These are phyloP conservation scores for Halichoerus grypus DNA, from an alignment of 2,113 vertebrate species.

Conservation along the genomic window DNA sequence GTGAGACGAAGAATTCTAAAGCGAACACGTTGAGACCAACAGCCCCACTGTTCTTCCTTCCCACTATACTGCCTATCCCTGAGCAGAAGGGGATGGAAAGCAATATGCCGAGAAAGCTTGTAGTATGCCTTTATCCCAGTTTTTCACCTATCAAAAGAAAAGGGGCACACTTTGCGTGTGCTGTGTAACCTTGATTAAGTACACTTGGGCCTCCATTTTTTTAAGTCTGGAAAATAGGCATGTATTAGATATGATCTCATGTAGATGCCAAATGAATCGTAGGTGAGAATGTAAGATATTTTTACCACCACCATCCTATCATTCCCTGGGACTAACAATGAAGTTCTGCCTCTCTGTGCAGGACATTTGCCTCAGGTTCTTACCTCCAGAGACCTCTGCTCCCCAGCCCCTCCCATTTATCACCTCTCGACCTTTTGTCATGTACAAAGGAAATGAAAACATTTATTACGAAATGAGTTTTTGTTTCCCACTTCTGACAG, in stretches of 20 bases:
- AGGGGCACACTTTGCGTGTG: background rate
- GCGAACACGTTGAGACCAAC: background rate
- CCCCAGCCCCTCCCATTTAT: background rate
- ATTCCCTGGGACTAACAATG: background rate
- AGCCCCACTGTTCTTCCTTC: background rate
- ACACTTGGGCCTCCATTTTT: background rate
- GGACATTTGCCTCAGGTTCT: background rate
- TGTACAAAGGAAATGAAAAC: slow-evolving; percentile 80
- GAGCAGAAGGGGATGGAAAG: slow-evolving; percentile 12
- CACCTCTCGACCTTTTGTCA: slow-evolving; percentile 71
- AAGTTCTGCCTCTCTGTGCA: background rate
- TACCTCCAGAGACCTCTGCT: slow-evolving; percentile 26
- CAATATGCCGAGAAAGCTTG: background rate
- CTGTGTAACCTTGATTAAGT: background rate
- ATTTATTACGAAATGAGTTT: slow-evolving; percentile 81
- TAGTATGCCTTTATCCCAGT: background rate
- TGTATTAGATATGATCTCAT: background rate
- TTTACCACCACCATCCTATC: background rate
- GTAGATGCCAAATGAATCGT: background rate
- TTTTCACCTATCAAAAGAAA: background rate
- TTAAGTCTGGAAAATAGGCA: background rate
- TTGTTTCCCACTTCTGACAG: slow-evolving; percentile 72
- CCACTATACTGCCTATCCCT: background rate
- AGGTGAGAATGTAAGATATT: background rate
- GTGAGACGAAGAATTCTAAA: slow-evolving; percentile 84